Percentiles rank a stretch among this genome's conserved stretches.
These are phyloP conservation scores for Clanis bilineata DNA, from an alignment of 2,888 invertebrate genomes.

Conservation along the genomic window DNA sequence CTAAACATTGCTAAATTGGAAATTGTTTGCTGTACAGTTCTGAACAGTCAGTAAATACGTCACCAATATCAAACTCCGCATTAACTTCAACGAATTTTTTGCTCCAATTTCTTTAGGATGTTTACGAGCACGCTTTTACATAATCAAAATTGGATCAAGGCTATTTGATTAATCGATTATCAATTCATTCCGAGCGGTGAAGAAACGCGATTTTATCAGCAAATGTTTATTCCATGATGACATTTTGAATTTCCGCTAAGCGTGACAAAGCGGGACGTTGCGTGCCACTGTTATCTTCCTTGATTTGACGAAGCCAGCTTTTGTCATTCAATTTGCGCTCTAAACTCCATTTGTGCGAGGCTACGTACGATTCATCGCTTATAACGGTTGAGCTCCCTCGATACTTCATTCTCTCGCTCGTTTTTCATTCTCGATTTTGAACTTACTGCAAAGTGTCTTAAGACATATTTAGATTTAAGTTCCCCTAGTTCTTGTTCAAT, in stretches of 20 bases:
- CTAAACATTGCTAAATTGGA: constrained; percentile 16
- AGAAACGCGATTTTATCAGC: constrained; percentile 14
- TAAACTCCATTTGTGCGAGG: constrained; percentile 30
- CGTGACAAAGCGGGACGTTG: constrained; percentile 24
- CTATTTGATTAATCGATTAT: constrained; percentile 25
- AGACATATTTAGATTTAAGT: constrained; percentile 23
- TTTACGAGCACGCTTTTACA: not conserved
- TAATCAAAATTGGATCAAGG: constrained; percentile 14
- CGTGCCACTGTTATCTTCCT: constrained; percentile 34
- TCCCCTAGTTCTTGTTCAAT: constrained; percentile 31
- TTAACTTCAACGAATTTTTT: constrained; percentile 6
- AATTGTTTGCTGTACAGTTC: constrained; percentile 14
- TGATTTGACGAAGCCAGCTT: constrained; percentile 40
- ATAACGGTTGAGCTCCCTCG: constrained; percentile 31
- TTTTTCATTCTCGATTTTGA: constrained; percentile 25
- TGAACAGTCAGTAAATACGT: constrained; percentile 14
- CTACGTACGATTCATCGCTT: constrained; percentile 34
- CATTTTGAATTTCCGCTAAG: constrained; percentile 13
- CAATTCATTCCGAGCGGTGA: constrained; percentile 20
- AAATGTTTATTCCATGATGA: constrained; percentile 13
- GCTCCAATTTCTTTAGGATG: constrained; percentile 1
- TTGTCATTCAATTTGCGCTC: constrained; percentile 45
- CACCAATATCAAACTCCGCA: constrained; percentile 14
- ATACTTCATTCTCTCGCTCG: constrained; percentile 13
- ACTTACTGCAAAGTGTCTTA: constrained; percentile 25